Base-by-base conservation (phyloP, 92 coral and sea anemone genomes). In the Phenganax subtilis region DNA sequence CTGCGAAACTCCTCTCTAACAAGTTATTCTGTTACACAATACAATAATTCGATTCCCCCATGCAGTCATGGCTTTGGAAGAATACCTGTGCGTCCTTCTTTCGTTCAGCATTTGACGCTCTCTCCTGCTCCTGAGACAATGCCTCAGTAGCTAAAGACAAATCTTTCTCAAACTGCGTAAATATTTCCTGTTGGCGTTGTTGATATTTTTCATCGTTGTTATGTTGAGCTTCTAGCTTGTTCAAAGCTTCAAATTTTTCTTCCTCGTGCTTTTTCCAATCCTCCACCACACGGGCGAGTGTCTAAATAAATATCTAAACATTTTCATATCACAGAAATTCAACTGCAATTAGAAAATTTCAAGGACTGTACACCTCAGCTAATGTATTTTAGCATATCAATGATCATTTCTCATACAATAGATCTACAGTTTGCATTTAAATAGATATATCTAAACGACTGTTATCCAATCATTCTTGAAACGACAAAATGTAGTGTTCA, bases 231-330 rank as follows among this genome's bases (percentile, higher is more conserved):
- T 96, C 93, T 53, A 96, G 81, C 64, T 94, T 87, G 77, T 84
- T 87, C 54, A 96, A 85, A 37, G 91, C 85, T 28, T 86, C 82
- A 16, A 92, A 75, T 74, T 96, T 96, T 76, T 92, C 99, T 67
- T 86, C 87, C 85, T 96, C 99, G 68, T 96, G 99, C 87, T 87
- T 96, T 86, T 96, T 96, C 99, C 99, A 96, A 54, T 97, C 99
- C 69, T 92, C 99, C 15, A 96, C 99, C 75, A 96, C 99, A 75
- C 88, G 91, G 80, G 99, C 99, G 31, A 96, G 82, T n/a, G 99
- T 96, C 99, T 96, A 52, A 73, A 71, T 11, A 17, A 73, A 7
- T 14, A 29, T 51, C 6, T 12, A 17, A 65, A 65, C 31, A 17
- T 9, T 17, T 10, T 17, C 25, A 44, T 17, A 65, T 10, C 10